Evolutionary conservation across 64 coral and sea anemone genomes (phyloP).

Genomic region (Cladopsammia gracilis): DNA sequence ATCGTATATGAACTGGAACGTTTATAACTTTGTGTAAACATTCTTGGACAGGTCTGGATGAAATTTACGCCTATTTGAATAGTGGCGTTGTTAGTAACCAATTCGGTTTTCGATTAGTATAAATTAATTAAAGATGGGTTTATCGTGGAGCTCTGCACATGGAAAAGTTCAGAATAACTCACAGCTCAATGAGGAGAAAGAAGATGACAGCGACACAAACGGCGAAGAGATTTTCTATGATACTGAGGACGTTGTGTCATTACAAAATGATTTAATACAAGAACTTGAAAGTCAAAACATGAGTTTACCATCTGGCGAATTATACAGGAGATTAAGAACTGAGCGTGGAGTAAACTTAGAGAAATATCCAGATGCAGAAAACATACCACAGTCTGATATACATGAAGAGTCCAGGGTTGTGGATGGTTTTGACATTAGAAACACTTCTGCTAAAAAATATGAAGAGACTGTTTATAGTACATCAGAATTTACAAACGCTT

Average conservation of each 20-base stretch:
- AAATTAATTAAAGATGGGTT: neutral
- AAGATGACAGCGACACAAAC: neutral
- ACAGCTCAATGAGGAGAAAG: neutral
- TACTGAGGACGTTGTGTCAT: neutral
- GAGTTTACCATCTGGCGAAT: too few relatives aligned
- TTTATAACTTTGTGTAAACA: too few relatives aligned
- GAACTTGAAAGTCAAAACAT: neutral
- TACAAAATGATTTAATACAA: neutral
- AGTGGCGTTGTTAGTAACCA: too few relatives aligned
- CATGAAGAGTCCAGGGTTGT: neutral
- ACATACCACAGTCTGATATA: neutral
- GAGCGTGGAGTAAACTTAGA: too few relatives aligned
- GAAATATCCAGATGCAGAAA: neutral
- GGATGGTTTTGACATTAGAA: neutral
- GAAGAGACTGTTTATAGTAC: too few relatives aligned
- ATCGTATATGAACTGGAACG: too few relatives aligned
- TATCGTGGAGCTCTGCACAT: neutral
- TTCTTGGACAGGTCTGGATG: too few relatives aligned
- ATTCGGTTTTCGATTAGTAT: too few relatives aligned
- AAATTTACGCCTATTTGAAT: too few relatives aligned
- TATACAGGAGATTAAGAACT: too few relatives aligned
- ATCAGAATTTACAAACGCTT: too few relatives aligned
- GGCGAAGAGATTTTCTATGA: conserved; percentile 21
- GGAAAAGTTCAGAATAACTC: neutral
- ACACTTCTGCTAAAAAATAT: too few relatives aligned